Percentiles rank a stretch among this genome's conserved stretches.
Evolutionary conservation across 2,113 vertebrate species (phyloP).

Genomic region (Picathartes gymnocephalus): DNA sequence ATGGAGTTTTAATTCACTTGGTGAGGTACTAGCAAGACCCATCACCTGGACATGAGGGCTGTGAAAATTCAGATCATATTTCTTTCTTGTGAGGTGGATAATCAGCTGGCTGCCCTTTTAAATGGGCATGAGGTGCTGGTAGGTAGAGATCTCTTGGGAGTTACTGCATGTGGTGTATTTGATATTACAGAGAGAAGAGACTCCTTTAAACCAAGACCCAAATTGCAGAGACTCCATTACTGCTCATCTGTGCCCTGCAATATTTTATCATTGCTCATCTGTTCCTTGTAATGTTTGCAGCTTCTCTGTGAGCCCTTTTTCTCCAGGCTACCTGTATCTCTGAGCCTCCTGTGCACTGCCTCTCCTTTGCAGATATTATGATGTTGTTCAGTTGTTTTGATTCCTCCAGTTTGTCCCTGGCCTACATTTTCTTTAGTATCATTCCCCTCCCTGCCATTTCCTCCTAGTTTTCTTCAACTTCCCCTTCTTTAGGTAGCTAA

Average conservation of each 20-base stretch:
- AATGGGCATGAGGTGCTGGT: background rate
- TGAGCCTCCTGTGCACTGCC: background rate
- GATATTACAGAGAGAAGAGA: background rate
- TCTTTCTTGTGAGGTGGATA: background rate
- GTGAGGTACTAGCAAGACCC: background rate
- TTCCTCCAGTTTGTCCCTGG: background rate
- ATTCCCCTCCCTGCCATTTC: rapidly evolving
- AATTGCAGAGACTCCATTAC: background rate
- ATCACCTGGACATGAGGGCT: background rate
- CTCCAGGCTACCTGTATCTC: background rate
- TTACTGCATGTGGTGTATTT: background rate
- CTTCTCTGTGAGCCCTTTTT: background rate
- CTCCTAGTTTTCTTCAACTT: background rate
- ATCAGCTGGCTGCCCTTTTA: background rate
- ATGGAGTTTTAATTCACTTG: background rate
- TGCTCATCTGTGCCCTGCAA: no score
- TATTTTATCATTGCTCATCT: background rate
- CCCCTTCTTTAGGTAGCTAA: background rate
- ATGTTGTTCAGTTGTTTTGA: background rate
- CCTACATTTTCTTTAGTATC: background rate
- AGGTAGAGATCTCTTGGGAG: background rate
- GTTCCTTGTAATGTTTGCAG: background rate
- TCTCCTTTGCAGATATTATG: background rate
- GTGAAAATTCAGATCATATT: background rate
- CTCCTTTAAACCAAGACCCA: background rate